Evolutionary conservation across 2,797 vertebrate species (phyloP).

Genomic region (Sebastes minor): DNA sequence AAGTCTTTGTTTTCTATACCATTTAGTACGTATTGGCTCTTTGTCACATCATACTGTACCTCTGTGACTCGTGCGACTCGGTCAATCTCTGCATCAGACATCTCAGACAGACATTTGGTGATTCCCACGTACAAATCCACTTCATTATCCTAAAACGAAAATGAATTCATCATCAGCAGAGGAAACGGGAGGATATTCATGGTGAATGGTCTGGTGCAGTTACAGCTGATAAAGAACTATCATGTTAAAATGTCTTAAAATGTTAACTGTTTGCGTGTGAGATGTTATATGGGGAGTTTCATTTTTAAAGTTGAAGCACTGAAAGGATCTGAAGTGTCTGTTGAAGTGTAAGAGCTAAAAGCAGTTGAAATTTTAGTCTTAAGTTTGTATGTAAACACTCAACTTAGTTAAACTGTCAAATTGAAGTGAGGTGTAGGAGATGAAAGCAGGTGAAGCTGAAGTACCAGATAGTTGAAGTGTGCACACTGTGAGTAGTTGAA

Average conservation of each 20-base stretch:
- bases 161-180: not conserved
- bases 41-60: slow-evolving; percentile 76
- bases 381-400: too few relatives aligned
- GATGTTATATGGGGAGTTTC: too few relatives aligned
- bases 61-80: slow-evolving; percentile 82
- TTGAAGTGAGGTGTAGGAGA: too few relatives aligned
- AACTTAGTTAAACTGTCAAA: too few relatives aligned
- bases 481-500: not conserved
- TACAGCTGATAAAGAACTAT: not conserved
- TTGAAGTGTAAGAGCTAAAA: not conserved
- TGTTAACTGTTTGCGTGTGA: too few relatives aligned
- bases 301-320: too few relatives aligned
- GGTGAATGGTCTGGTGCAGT: not conserved
- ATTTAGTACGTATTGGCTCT: not conserved
- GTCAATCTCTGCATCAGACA: slow-evolving; percentile 87
- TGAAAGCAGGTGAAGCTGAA: not conserved
- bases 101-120: slow-evolving; percentile 91
- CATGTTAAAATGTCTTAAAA: not conserved
- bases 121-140: slow-evolving; percentile 84
- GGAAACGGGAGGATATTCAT: not conserved
- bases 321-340: too few relatives aligned
- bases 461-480: not conserved
- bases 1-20: not conserved
- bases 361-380: not conserved
- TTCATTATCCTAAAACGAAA: slow-evolving; percentile 80